A percentile compares a stretch with the other conserved stretches of the same genome.
These are phyloP conservation scores for Tenthredo scrophulariae DNA, from an alignment of 2,888 invertebrate species.

Conservation along the genomic window DNA sequence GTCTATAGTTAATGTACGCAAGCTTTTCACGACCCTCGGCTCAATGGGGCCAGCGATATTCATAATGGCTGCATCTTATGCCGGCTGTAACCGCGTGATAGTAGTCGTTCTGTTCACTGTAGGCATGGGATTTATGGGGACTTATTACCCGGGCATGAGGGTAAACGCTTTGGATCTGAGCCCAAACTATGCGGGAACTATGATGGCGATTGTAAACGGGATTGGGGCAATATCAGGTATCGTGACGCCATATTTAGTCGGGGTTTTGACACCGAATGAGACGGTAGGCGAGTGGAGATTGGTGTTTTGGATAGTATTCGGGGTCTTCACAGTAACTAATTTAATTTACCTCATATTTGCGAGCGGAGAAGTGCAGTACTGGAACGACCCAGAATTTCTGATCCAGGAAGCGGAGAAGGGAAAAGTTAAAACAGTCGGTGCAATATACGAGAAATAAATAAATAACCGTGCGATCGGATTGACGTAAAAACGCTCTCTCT, in stretches of 20 bases:
- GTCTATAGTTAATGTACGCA: conserved; percentile 77
- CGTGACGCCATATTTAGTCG: conserved; percentile 83
- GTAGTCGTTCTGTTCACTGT: conserved; percentile 84
- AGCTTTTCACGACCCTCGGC: conserved; percentile 78
- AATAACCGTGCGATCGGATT: not conserved
- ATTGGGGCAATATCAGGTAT: conserved; percentile 88
- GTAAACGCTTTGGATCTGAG: conserved; percentile 79
- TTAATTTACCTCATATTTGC: conserved; percentile 85
- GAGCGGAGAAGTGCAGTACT: conserved; percentile 87
- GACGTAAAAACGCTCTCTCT: not conserved
- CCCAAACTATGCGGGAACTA: conserved; percentile 79
- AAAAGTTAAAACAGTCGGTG: not conserved
- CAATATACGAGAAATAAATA: conserved; percentile 57
- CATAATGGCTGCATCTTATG: conserved; percentile 79
- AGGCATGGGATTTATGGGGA: conserved; percentile 83
- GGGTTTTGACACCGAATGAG: conserved; percentile 83
- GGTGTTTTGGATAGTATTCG: conserved; percentile 90
- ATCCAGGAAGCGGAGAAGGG: not conserved
- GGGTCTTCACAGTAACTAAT: conserved; percentile 84
- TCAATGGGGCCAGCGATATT: conserved; percentile 79
- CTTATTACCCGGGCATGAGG: conserved; percentile 79
- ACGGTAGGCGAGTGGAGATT: conserved; percentile 86
- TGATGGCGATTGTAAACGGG: conserved; percentile 80
- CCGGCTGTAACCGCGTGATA: conserved; percentile 74
- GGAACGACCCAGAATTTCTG: conserved; percentile 83